These are phyloP conservation scores for Andrena bicolor DNA, from an alignment of 2,888 invertebrate genomes.

Conservation along the genomic window DNA sequence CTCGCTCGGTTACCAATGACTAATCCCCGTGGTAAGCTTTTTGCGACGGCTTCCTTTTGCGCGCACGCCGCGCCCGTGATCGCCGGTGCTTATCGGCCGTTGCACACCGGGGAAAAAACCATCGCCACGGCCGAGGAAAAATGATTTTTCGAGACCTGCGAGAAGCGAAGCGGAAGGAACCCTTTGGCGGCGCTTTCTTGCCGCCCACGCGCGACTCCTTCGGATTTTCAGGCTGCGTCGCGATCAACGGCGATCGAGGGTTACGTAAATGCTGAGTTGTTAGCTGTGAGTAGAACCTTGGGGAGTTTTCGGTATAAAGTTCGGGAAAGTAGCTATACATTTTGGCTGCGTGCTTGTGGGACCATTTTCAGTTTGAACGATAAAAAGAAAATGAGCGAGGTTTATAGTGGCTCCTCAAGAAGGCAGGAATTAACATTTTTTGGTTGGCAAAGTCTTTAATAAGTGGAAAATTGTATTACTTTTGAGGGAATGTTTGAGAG, in stretches of 20 bases:
- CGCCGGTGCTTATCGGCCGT: conserved; percentile 63
- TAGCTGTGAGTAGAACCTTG: not conserved
- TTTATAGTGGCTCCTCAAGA: too few species aligned
- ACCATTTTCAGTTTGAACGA: too few species aligned
- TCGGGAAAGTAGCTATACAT: too few species aligned
- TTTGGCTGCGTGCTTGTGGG: too few species aligned
- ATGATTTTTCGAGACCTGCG: conserved; percentile 34
- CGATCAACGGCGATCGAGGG: not conserved
- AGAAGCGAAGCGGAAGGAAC: conserved; percentile 29
- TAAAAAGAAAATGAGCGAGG: too few species aligned
- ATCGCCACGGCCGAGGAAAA: conserved; percentile 35
- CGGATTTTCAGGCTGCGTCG: not conserved
- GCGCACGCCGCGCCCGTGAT: conserved; percentile 66
- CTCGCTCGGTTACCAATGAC: conserved; percentile 71
- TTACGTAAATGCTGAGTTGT: not conserved
- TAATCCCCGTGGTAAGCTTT: conserved; percentile 72
- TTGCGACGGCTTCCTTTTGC: conserved; percentile 71
- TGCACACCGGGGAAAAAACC: conserved; percentile 37
- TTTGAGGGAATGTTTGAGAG: too few species aligned
- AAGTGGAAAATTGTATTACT: too few species aligned
- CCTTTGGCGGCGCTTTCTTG: conserved; percentile 24
- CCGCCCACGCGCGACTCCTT: not conserved
- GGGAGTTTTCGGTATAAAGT: too few species aligned
- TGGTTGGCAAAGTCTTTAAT: too few species aligned
- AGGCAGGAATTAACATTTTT: too few species aligned